Percentiles rank a stretch among this genome's conserved stretches.
These are phyloP conservation scores for Scalopus aquaticus DNA, from an alignment of 2,113 vertebrate species.

Conservation along the genomic window DNA sequence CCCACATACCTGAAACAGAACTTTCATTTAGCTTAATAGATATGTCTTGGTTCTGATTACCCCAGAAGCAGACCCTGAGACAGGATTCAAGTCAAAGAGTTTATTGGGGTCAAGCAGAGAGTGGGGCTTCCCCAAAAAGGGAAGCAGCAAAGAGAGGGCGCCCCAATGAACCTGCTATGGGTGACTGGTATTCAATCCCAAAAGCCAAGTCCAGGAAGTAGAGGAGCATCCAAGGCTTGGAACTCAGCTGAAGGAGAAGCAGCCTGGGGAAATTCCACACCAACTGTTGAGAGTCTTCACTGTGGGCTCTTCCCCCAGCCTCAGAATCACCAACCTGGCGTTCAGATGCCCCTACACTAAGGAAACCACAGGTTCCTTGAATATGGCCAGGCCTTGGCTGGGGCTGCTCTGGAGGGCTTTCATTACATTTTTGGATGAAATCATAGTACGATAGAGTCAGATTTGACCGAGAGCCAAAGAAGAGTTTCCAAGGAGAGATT, in stretches of 20 bases:
- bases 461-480: neutral
- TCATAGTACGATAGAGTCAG: neutral
- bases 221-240: neutral
- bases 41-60: neutral
- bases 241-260: neutral
- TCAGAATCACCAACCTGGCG: accelerated
- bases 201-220: neutral
- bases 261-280: neutral
- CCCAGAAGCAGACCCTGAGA: neutral
- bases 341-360: neutral
- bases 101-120: neutral
- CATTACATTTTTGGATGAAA: neutral
- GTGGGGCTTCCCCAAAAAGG: neutral
- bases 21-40: conserved; percentile 38
- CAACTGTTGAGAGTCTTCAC: neutral
- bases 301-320: neutral
- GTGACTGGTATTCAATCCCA: neutral
- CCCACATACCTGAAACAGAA: neutral
- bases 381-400: neutral
- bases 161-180: neutral
- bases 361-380: neutral
- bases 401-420: neutral
- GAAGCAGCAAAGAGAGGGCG: neutral
- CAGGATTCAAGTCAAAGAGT: neutral
- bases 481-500: neutral